These are phyloP conservation scores for Clepsis dumicolana DNA, from an alignment of 2,888 invertebrate species.

Conservation along the genomic window DNA sequence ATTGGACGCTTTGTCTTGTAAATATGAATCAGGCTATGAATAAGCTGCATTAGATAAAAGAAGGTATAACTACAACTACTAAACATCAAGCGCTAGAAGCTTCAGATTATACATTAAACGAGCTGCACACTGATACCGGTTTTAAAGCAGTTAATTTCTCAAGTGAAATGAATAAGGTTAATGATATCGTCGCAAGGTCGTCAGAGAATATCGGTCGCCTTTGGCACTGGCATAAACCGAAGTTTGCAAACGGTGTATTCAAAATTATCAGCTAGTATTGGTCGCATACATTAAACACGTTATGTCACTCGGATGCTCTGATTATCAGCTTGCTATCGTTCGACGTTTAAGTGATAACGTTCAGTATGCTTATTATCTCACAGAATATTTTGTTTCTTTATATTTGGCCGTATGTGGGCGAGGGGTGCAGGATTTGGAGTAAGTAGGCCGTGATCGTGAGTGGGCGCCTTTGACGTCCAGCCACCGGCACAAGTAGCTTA, in stretches of 20 bases:
- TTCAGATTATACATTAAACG: background rate
- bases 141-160: constrained; percentile 18
- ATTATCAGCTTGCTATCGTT: constrained; percentile 27
- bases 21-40: constrained; percentile 7
- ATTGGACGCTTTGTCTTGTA: constrained; percentile 18
- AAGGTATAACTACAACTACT: background rate
- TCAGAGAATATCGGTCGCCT: constrained; percentile 17
- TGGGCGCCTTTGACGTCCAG: constrained; percentile 16
- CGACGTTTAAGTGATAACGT: constrained; percentile 28
- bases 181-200: constrained; percentile 29
- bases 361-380: constrained; percentile 11
- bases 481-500: background rate
- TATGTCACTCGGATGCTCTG: constrained; percentile 33
- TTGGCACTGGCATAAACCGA: constrained; percentile 13
- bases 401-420: constrained; percentile 11
- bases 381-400: constrained; percentile 10
- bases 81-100: background rate
- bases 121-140: constrained; percentile 7
- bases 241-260: constrained; percentile 2
- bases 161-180: constrained; percentile 25
- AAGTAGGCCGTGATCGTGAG: background rate
- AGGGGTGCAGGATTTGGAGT: constrained; percentile 18
- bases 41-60: background rate
- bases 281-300: constrained; percentile 33
- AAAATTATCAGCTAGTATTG: constrained; percentile 14